Base-by-base conservation (phyloP, 2,797 vertebrate species). In the Coracias cyanogaster region DNA sequence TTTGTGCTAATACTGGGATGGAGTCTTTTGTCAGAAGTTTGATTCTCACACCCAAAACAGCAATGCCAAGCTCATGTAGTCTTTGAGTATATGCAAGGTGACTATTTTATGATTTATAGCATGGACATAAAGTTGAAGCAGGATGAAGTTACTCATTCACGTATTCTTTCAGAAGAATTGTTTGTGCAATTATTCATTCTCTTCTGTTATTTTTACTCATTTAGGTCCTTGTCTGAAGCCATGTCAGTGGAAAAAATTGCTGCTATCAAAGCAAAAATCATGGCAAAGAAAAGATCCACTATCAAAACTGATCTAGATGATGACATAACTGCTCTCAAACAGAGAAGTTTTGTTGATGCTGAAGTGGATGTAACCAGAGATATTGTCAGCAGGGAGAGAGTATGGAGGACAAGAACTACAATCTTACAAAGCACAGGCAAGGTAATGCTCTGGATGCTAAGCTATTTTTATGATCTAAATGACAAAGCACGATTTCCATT, bases 201-300 rank as follows among this genome's bases (percentile, higher is more conserved):
- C 14, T 91, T 5, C 39, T 95, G 49, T 90, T 64, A 18, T 43
- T 96, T 80, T 91, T 92, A 41, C 71, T 94, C 26, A 9, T 95
- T 93, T 97, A 99, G 99, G 95, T 99, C 99, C 41, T 98, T 99
- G 94, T 99, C 99, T 33, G 99, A 99, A 97, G 99, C 99, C 96
- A 99, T 99, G 99, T 99, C 99, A 5, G 99, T 99, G 98, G 99
- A 99, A 98, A 99, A 99, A 98, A 99, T 99, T 51, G 99, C 99
- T 77, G 99, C 99, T 97, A 99, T 99, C 98, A 99, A 99, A 97
- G 99, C 99, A 93, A 99, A 99, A 97, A 99, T 99, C 94, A 99
- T 99, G 99, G 99, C 99, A 72, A 99, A 99, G 98, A 99, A 99
- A 98, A 99, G 99, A 92, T 99, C 99, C 43, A 99, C 99, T 92